Base-by-base conservation (phyloP, 2,113 vertebrate species). In the Bubo scandiacus region DNA sequence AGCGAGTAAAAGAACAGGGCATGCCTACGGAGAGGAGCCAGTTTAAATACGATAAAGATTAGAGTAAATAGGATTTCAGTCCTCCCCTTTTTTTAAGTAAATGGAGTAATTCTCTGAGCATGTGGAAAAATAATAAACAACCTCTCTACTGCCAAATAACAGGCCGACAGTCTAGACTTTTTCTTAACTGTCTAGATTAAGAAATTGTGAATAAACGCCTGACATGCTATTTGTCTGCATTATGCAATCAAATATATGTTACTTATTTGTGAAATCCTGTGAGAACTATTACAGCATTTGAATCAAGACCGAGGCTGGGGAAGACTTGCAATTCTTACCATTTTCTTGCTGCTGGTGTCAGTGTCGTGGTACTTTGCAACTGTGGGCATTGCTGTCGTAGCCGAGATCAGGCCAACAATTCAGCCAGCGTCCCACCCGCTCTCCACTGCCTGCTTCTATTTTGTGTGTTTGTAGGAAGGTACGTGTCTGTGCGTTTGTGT, bases 111-210 rank as follows among this genome's bases (percentile, higher is more conserved):
- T 90, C 61, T 73, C 66, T 0, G 13, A 73, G 81, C 85, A 95
- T 92, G 92, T 93, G 70, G 52, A 94, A 96, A 66, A 95, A 95
- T 82, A 96, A 96, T 80, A 95, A 95, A 86, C 83, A 90, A 58
- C 62, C 62, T 85, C 81, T 67, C 73, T 68, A 58, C 54, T 87
- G 90, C 90, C 88, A 89, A 92, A 26, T 19, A 86, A 42, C 78
- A 58, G 42, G 78, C 93, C 58, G 75, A 16, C 11, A 9, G 94
- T 90, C 92, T 73, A 92, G 92, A 81, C 83, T 62, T 89, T 40
- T 91, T 67, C 81, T 90, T 86, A 43, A 73, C 66, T 83, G 77
- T 86, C 57, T 72, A 15, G 49, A 72, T 90, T 63, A 93, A 92
- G 86, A 88, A 90, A 94, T 47, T 25, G 40, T 38, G 67, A 84